Evolutionary conservation across 2,113 vertebrate genomes (phyloP).

Genomic region (Ictalurus punctatus): DNA sequence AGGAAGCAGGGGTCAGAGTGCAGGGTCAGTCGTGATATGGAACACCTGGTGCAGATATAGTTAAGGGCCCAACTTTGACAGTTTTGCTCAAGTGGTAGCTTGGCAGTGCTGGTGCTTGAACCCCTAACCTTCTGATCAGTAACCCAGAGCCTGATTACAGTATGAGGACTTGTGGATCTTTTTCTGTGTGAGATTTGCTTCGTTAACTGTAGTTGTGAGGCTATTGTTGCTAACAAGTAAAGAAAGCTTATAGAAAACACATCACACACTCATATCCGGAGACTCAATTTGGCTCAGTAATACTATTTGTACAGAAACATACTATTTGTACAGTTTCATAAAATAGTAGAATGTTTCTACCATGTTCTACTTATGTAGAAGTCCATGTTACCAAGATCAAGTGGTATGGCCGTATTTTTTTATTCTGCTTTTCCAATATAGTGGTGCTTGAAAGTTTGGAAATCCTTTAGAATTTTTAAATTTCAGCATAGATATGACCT

Average conservation of each 20-base stretch:
- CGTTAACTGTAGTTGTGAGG: not conserved
- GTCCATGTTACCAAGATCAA: not conserved
- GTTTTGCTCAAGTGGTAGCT: too few species aligned
- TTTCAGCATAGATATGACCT: too few species aligned
- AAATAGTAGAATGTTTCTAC: not conserved
- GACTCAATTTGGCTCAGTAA: not conserved
- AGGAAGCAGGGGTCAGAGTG: too few species aligned
- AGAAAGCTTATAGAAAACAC: not conserved
- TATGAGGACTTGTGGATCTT: not conserved
- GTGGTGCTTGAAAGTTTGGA: too few species aligned
- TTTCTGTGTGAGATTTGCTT: not conserved
- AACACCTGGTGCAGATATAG: too few species aligned
- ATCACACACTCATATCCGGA: not conserved
- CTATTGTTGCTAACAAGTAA: not conserved
- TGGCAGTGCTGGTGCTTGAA: too few species aligned
- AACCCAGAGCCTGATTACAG: not conserved
- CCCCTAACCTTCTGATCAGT: too few species aligned
- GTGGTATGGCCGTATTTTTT: not conserved
- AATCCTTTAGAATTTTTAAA: too few species aligned
- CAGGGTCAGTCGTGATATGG: too few species aligned
- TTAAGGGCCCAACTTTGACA: too few species aligned
- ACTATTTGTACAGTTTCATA: not conserved
- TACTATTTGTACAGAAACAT: not conserved
- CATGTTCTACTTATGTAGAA: not conserved
- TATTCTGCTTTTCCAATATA: not conserved